phyloP scores from a whole-genome alignment of 1,140 invertebrate genomes.

The Zaprionus africanus region DNA sequence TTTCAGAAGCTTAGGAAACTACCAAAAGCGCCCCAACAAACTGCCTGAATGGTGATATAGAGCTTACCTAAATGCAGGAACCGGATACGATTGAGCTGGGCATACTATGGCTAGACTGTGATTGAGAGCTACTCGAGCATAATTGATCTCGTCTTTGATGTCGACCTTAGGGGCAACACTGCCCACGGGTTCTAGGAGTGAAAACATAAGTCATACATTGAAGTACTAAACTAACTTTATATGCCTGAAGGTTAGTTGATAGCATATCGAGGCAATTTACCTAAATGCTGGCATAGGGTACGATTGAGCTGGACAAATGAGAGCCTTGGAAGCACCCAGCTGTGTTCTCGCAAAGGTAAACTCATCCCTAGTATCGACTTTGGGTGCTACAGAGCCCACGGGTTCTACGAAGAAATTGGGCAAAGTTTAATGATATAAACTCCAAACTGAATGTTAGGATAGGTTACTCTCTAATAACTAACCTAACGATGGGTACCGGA shows the following conservation, averaged over 20 bases:
- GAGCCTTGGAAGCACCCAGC: slow-evolving; percentile 85
- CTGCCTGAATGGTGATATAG: slow-evolving; percentile 41
- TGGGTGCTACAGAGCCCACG: slow-evolving; percentile 89
- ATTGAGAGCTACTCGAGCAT: slow-evolving; percentile 68
- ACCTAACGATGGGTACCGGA: slow-evolving; percentile 88
- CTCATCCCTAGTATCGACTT: slow-evolving; percentile 86
- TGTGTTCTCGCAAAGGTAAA: slow-evolving; percentile 83
- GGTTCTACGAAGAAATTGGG: slow-evolving; percentile 86
- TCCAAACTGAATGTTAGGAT: background rate
- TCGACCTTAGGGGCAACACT: slow-evolving; percentile 88
- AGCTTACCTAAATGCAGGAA: slow-evolving; percentile 87
- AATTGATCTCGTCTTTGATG: slow-evolving; percentile 78
- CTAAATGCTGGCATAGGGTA: slow-evolving; percentile 88
- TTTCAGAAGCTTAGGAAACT: background rate
- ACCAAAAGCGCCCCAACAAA: background rate
- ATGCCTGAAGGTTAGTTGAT: slow-evolving; percentile 57
- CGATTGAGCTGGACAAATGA: slow-evolving; percentile 88
- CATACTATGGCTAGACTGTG: slow-evolving; percentile 86
- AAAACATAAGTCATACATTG: background rate
- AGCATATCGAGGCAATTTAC: slow-evolving; percentile 70
- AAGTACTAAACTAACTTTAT: background rate
- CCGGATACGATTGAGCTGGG: slow-evolving; percentile 88
- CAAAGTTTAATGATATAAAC: no score
- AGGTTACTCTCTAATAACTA: slow-evolving; percentile 64
- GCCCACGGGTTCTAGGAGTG: slow-evolving; percentile 87